phyloP scores from a whole-genome alignment of 2,797 vertebrate genomes.

The Sitta carolinensis region DNA sequence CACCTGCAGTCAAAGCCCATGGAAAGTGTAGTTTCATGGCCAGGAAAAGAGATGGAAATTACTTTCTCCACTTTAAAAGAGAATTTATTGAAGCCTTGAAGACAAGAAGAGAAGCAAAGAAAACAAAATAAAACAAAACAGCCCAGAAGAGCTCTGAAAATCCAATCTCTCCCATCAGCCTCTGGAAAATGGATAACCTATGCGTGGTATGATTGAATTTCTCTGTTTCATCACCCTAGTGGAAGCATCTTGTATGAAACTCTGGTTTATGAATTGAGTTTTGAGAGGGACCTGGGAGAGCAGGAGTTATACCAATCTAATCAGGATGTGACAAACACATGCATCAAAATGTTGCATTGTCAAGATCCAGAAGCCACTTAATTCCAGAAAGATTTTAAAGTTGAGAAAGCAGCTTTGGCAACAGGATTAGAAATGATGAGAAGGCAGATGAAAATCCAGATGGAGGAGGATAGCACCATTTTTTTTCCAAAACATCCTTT shows the following conservation, averaged over 20 bases:
- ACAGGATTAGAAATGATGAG: not conserved
- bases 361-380: conserved; percentile 59
- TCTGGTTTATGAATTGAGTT: conserved; percentile 65
- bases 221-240: conserved; percentile 58
- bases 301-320: conserved; percentile 61
- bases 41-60: conserved; percentile 5
- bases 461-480: not conserved
- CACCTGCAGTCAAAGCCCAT: not conserved
- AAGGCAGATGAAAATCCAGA: not conserved
- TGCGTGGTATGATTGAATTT: conserved; percentile 56
- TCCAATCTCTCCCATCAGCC: conserved; percentile 56
- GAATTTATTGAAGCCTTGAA: conserved; percentile 36
- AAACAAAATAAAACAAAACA: conserved; percentile 27
- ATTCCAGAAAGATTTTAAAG: conserved; percentile 60
- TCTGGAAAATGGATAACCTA: conserved; percentile 65
- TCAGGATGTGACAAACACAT: conserved; percentile 65
- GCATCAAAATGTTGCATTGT: conserved; percentile 63
- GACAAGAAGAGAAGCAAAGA: conserved; percentile 26
- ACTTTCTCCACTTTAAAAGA: conserved; percentile 25
- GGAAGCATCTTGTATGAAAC: conserved; percentile 63
- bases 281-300: conserved; percentile 55
- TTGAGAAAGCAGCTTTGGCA: conserved; percentile 11
- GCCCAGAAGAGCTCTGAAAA: conserved; percentile 50
- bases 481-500: not conserved
- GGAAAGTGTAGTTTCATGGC: not conserved